These are phyloP conservation scores for Muraenolepis orangiensis DNA, from an alignment of 2,797 vertebrate species.

Conservation along the genomic window DNA sequence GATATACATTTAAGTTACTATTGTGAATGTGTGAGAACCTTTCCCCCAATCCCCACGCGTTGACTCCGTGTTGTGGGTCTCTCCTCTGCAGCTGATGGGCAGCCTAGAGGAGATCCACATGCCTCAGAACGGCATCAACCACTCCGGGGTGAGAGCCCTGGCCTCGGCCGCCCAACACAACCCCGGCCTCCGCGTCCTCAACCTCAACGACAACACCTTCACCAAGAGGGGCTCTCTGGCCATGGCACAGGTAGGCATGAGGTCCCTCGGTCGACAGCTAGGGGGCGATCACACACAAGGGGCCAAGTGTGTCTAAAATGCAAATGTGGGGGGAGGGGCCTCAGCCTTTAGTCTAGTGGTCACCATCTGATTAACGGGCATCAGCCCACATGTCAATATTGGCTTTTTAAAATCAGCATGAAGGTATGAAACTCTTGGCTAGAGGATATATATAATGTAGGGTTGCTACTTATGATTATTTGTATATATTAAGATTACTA, in stretches of 20 bases:
- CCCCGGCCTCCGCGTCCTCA: conserved; percentile 84
- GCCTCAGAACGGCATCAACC: conserved; percentile 96
- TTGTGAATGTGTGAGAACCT: not conserved
- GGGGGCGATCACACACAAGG: not conserved
- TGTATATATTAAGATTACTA: no score
- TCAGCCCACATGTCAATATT: not conserved
- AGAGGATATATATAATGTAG: no score
- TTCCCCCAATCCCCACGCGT: not conserved
- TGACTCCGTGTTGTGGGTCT: no score
- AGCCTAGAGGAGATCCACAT: conserved; percentile 94
- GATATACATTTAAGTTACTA: no score
- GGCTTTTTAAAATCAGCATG: no score
- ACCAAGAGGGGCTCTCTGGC: conserved; percentile 90
- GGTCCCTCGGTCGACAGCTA: not conserved
- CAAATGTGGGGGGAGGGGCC: not conserved
- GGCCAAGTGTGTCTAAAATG: not conserved
- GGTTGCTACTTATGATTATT: no score
- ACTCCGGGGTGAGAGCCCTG: conserved; percentile 83
- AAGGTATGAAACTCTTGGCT: no score
- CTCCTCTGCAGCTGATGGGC: conserved; percentile 79
- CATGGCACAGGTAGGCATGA: conserved; percentile 84
- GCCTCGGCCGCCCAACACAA: conserved; percentile 86
- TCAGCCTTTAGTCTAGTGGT: not conserved
- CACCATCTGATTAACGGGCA: not conserved
- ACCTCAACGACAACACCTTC: conserved; percentile 98